phyloP scores from a whole-genome alignment of 2,888 invertebrate genomes.

The Incurvaria masculella region DNA sequence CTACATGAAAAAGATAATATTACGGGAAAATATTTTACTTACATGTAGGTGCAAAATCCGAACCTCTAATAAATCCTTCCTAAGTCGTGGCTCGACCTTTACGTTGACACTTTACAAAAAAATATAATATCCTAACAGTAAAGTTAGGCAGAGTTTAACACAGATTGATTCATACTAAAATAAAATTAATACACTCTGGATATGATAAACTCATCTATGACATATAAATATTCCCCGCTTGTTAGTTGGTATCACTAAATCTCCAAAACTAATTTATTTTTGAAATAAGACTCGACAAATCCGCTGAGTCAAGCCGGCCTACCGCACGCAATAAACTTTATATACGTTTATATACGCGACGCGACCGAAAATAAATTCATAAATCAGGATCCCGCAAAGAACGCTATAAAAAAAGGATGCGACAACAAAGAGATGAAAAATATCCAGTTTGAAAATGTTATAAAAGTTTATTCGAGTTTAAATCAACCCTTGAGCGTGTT shows the following conservation, averaged over 20 bases:
- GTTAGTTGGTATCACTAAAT: neutral
- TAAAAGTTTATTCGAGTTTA: neutral
- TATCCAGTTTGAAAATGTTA: neutral
- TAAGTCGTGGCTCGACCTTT: no score
- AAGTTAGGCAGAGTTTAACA: no score
- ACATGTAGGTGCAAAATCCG: no score
- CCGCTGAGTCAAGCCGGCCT: neutral
- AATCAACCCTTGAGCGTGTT: neutral
- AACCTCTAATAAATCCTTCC: no score
- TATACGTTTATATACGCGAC: neutral
- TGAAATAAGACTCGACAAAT: neutral
- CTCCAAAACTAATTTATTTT: neutral
- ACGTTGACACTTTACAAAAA: no score
- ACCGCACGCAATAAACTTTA: neutral
- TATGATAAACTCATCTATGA: no score
- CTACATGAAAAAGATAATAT: no score
- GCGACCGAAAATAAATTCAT: neutral
- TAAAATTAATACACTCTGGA: no score
- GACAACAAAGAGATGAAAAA: neutral
- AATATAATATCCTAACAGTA: no score
- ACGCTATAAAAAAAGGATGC: neutral
- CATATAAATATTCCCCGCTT: no score
- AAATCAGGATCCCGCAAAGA: neutral
- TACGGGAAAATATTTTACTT: no score
- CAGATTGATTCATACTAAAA: no score